phyloP scores from a whole-genome alignment of 2,797 vertebrate genomes.

The Pyrrhura leucotis region DNA sequence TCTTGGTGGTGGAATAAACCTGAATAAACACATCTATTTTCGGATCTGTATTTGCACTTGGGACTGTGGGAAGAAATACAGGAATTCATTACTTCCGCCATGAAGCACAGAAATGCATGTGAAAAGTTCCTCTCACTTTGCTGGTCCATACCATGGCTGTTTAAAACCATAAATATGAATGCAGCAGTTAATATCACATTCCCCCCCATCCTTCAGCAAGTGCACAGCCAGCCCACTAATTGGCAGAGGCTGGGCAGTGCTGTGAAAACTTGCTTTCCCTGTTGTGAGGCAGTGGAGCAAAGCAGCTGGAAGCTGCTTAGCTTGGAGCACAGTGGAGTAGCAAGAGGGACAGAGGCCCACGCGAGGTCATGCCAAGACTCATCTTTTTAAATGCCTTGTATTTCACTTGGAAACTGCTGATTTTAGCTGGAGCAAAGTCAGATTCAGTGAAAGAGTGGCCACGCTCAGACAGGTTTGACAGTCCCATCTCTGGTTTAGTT shows the following conservation, averaged over 20 bases:
- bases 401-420: background rate
- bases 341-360: background rate
- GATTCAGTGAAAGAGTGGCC: background rate
- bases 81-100: background rate
- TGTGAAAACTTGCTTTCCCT: background rate
- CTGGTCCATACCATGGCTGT: background rate
- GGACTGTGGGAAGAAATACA: background rate
- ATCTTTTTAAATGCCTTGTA: background rate
- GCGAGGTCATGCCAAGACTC: background rate
- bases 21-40: slow-evolving; percentile 19
- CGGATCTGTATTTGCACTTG: slow-evolving; percentile 22
- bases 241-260: background rate
- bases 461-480: background rate
- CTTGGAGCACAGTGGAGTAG: background rate
- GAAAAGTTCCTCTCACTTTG: background rate
- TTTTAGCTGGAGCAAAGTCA: background rate
- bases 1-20: slow-evolving; percentile 10
- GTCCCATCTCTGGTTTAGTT: background rate
- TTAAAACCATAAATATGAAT: background rate
- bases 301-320: slow-evolving; percentile 48
- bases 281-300: background rate
- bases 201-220: background rate
- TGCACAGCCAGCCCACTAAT: background rate
- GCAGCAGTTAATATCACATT: background rate
- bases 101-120: background rate